Percentiles rank a stretch among this genome's conserved stretches.
phyloP scores from a whole-genome alignment of 1,140 invertebrate genomes.

The Dufourea novaeangliae region DNA sequence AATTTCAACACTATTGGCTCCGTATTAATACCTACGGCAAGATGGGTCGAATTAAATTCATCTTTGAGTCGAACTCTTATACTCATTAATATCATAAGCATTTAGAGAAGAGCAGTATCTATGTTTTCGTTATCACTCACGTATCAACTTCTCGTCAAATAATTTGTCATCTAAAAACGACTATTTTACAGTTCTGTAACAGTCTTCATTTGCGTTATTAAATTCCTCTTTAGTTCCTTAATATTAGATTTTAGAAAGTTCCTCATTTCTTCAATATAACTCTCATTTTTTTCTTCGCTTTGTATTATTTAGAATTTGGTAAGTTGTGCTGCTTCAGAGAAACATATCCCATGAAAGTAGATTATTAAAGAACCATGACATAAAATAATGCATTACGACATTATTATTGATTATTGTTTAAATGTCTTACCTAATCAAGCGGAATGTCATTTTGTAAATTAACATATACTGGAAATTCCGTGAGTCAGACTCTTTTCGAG shows the following conservation, averaged over 20 bases:
- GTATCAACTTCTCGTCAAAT: constrained; percentile 33
- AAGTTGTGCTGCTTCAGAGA: constrained; percentile 30
- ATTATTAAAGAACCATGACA: not conserved
- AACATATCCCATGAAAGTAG: constrained; percentile 12
- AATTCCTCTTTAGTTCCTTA: constrained; percentile 45
- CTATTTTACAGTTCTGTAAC: constrained; percentile 60
- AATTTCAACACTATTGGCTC: constrained; percentile 39
- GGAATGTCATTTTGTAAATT: constrained; percentile 60
- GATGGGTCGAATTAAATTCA: constrained; percentile 42
- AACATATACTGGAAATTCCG: constrained; percentile 88
- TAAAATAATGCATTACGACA: too few species aligned
- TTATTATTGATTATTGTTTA: not conserved
- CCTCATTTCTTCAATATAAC: constrained; percentile 40
- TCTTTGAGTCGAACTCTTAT: constrained; percentile 41
- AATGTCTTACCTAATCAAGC: constrained; percentile 27
- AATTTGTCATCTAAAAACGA: constrained; percentile 59
- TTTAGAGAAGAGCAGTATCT: constrained; percentile 44
- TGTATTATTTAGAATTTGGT: constrained; percentile 42
- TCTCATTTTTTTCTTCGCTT: constrained; percentile 17
- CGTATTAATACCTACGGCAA: constrained; percentile 53
- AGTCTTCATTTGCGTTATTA: constrained; percentile 65
- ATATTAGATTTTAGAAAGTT: constrained; percentile 49
- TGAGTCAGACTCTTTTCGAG: constrained; percentile 97
- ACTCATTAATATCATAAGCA: constrained; percentile 41
- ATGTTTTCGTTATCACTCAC: constrained; percentile 39